These are phyloP conservation scores for Alloplasta piceator DNA, from an alignment of 2,888 invertebrate species.

Conservation along the genomic window DNA sequence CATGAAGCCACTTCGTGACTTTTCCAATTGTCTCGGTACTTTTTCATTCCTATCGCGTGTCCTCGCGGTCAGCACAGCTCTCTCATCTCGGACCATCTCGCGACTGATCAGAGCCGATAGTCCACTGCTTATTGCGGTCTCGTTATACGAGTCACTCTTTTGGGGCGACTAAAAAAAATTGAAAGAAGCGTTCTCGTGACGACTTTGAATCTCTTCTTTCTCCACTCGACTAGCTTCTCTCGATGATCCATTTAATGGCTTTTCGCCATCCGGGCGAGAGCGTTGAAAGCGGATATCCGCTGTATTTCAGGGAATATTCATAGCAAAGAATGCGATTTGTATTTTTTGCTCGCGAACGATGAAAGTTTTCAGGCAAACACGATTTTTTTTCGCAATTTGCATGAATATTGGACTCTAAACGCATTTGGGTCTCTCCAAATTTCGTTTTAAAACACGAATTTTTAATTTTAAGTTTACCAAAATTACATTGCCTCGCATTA, in stretches of 20 bases:
- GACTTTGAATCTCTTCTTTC: constrained; percentile 23
- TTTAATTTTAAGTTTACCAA: too few species aligned
- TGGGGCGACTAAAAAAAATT: constrained; percentile 31
- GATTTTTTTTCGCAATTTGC: too few species aligned
- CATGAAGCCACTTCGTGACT: constrained; percentile 39
- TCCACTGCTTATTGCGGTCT: constrained; percentile 67
- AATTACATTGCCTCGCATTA: too few species aligned
- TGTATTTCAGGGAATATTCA: too few species aligned
- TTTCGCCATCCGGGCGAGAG: too few species aligned
- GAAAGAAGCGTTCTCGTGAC: constrained; percentile 22
- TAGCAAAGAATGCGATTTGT: too few species aligned
- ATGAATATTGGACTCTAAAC: too few species aligned
- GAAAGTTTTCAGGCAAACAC: too few species aligned
- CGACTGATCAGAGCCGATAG: constrained; percentile 49
- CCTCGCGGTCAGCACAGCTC: background rate
- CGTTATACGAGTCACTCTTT: constrained; percentile 40
- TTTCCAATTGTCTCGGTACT: constrained; percentile 39
- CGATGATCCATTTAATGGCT: constrained; percentile 44
- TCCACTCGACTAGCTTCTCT: constrained; percentile 22
- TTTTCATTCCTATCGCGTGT: constrained; percentile 5
- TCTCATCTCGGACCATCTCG: constrained; percentile 17
- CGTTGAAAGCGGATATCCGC: too few species aligned
- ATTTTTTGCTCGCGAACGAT: too few species aligned
- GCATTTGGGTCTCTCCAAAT: too few species aligned
- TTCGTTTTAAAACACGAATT: too few species aligned